A percentile compares a stretch with the other conserved stretches of the same genome.
Conservation (phyloP, 2,113 vertebrate species). For the Paraplagusia blochii region DNA sequence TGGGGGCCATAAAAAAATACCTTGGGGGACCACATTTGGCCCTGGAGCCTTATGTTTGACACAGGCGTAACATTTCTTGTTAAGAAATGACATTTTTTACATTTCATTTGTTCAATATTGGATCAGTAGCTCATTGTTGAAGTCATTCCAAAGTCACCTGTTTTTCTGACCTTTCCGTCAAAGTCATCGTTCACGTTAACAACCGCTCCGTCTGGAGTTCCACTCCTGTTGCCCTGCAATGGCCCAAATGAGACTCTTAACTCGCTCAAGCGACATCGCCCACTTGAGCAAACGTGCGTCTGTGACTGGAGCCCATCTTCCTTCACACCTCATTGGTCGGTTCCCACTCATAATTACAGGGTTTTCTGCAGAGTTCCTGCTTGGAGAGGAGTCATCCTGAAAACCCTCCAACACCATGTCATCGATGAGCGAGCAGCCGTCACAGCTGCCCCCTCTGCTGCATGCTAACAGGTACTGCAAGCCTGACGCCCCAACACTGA, state of each 20-base stretch:
- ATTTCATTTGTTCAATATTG: slow-evolving; percentile 2
- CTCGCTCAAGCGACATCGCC: slow-evolving; percentile 19
- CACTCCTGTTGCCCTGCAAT: slow-evolving; percentile 1
- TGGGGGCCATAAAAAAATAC: too few species aligned
- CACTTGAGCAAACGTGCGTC: slow-evolving; percentile 4
- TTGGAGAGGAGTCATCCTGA: slow-evolving; percentile 63
- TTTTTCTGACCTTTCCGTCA: too few species aligned
- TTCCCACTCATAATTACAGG: slow-evolving; percentile 54
- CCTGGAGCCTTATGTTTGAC: too few species aligned
- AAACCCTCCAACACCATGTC: slow-evolving; percentile 58
- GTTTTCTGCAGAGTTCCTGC: slow-evolving; percentile 50
- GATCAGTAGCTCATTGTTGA: too few species aligned
- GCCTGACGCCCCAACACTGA: slow-evolving; percentile 53
- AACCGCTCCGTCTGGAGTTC: slow-evolving; percentile 36
- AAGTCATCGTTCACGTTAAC: neutral
- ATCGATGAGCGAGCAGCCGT: slow-evolving; percentile 61
- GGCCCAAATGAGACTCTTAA: slow-evolving; percentile 32
- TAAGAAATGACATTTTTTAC: neutral
- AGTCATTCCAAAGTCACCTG: too few species aligned
- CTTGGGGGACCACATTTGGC: too few species aligned
- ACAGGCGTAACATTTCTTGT: too few species aligned
- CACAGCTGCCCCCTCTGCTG: slow-evolving; percentile 63
- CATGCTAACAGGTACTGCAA: slow-evolving; percentile 64
- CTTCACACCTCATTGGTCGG: slow-evolving; percentile 43
- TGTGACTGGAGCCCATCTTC: slow-evolving; percentile 21